Evolutionary conservation across 2,113 vertebrate species (phyloP).

Genomic region (Sander vitreus): DNA sequence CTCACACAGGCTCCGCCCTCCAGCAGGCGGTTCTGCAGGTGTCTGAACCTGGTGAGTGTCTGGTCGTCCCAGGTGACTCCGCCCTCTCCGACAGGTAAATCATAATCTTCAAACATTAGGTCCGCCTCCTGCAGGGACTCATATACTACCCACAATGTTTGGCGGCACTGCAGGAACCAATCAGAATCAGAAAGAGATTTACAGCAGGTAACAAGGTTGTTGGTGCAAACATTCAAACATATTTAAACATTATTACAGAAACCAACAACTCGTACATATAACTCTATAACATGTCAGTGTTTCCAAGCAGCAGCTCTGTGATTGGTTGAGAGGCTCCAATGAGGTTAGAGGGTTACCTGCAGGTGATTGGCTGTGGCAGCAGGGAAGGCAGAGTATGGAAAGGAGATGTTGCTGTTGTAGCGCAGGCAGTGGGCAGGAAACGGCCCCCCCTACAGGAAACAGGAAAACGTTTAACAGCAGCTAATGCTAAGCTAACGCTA

Average conservation of each 20-base stretch:
- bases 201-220: too few relatives aligned
- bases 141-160: slow-evolving; percentile 34
- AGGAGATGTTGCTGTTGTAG: slow-evolving; percentile 36
- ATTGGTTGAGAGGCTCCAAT: slow-evolving; percentile 8
- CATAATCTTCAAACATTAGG: background rate
- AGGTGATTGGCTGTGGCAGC: background rate
- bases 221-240: too few relatives aligned
- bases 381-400: slow-evolving; percentile 39
- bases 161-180: slow-evolving; percentile 57
- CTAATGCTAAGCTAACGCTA: background rate
- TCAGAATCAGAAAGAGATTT: slow-evolving; percentile 1
- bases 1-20: slow-evolving; percentile 47
- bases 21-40: slow-evolving; percentile 40
- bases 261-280: too few relatives aligned
- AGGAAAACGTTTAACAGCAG: background rate
- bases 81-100: slow-evolving; percentile 26
- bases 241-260: too few relatives aligned
- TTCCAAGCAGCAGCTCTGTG: background rate
- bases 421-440: slow-evolving; percentile 44
- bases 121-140: slow-evolving; percentile 26
- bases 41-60: slow-evolving; percentile 39
- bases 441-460: slow-evolving; percentile 2
- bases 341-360: slow-evolving; percentile 49
- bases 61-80: slow-evolving; percentile 31
- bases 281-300: background rate